phyloP scores from a whole-genome alignment of 1,140 invertebrate genomes.

The Sitophilus oryzae region DNA sequence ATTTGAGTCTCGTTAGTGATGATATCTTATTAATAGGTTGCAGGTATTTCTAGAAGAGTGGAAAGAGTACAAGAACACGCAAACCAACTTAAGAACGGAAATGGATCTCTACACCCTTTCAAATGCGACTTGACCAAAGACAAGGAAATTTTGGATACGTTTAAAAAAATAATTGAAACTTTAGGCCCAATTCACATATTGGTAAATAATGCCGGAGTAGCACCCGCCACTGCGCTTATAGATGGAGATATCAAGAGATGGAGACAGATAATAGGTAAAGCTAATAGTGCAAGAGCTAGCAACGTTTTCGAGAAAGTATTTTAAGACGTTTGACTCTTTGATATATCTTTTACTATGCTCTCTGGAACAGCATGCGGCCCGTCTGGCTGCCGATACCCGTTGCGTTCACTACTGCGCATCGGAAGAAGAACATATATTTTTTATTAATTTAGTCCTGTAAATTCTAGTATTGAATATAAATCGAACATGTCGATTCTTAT shows the following conservation, averaged over 20 bases:
- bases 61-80: slow-evolving; percentile 5
- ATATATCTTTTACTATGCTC: too few relatives aligned
- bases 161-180: slow-evolving; percentile 4
- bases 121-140: slow-evolving; percentile 15
- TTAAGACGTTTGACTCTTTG: too few relatives aligned
- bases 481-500: too few relatives aligned
- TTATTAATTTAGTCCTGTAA: too few relatives aligned
- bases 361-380: too few relatives aligned
- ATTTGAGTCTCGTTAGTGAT: not conserved
- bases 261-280: slow-evolving; percentile 11
- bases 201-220: slow-evolving; percentile 13
- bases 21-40: slow-evolving; percentile 6
- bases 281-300: too few relatives aligned
- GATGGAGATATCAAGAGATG: slow-evolving; percentile 15
- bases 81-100: not conserved
- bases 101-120: slow-evolving; percentile 11
- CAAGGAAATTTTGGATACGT: not conserved
- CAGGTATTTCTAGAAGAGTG: slow-evolving; percentile 8
- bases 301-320: too few relatives aligned
- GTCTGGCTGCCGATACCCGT: too few relatives aligned
- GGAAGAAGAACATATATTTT: too few relatives aligned
- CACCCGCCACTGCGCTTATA: not conserved
- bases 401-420: too few relatives aligned
- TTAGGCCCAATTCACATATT: slow-evolving; percentile 14
- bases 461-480: too few relatives aligned